A percentile compares a stretch with the other conserved stretches of the same genome.
Evolutionary conservation across 2,113 vertebrate species (phyloP).

Genomic region (Misgurnus anguillicaudatus): DNA sequence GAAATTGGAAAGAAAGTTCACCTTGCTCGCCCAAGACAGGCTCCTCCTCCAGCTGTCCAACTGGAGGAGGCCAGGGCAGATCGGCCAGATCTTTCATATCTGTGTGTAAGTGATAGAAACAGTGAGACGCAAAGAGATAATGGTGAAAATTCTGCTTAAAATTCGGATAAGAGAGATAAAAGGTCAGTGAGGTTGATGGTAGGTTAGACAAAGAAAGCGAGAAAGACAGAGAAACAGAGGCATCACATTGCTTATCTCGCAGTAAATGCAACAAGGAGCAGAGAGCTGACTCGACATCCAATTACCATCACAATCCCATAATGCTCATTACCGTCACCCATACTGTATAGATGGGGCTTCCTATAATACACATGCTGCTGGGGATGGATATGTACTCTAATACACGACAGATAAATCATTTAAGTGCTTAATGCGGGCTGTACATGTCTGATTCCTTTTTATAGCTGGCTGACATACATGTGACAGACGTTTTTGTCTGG

Average conservation of each 20-base stretch:
- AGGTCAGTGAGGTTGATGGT: not conserved
- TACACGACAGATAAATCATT: not conserved
- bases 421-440: not conserved
- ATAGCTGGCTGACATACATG: not conserved
- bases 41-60: conserved; percentile 74
- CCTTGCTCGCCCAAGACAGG: conserved; percentile 70
- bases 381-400: not conserved
- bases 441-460: not conserved
- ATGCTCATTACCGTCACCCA: conserved; percentile 21
- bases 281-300: conserved; percentile 57
- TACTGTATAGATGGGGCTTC: not conserved
- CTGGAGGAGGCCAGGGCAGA: conserved; percentile 73
- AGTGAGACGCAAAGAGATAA: not conserved
- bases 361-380: not conserved
- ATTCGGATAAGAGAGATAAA: not conserved
- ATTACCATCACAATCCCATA: conserved; percentile 62
- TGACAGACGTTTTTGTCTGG: no score
- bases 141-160: not conserved
- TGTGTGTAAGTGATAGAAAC: conserved; percentile 49
- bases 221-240: conserved; percentile 10
- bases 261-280: not conserved
- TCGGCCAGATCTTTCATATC: conserved; percentile 72
- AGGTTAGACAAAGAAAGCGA: conserved; percentile 20
- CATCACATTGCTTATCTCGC: conserved; percentile 12
- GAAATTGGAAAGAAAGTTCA: conserved; percentile 61